Percentiles rank a stretch among this genome's conserved stretches.
These are phyloP conservation scores for Paramisgurnus dabryanus DNA, from an alignment of 2,113 vertebrate species.

Conservation along the genomic window DNA sequence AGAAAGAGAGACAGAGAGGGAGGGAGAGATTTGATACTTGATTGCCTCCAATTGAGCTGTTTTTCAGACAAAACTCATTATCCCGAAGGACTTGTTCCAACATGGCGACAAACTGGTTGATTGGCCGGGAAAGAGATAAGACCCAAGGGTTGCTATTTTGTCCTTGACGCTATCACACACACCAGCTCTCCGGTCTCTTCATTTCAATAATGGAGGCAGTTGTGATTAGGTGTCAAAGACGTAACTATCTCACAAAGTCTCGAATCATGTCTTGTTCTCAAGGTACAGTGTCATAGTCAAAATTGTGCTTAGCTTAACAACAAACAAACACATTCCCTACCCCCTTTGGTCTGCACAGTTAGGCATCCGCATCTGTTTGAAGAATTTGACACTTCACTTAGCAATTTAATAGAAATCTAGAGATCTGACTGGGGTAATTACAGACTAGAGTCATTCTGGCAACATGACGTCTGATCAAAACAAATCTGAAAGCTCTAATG, in stretches of 20 bases:
- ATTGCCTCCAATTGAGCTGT: conserved; percentile 52
- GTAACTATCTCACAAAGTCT: background rate
- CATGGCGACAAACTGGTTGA: conserved; percentile 48
- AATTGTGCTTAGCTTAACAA: background rate
- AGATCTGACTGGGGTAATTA: conserved; percentile 17
- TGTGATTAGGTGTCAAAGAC: conserved; percentile 41
- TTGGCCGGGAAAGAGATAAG: conserved; percentile 52
- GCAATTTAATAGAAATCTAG: conserved; percentile 20
- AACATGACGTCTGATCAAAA: conserved; percentile 5
- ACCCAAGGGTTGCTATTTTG: conserved; percentile 44
- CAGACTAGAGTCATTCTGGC: background rate
- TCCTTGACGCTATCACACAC: conserved; percentile 59
- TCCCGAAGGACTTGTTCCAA: conserved; percentile 40
- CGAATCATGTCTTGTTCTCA: conserved; percentile 17
- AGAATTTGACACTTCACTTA: conserved; percentile 23
- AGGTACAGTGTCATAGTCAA: conserved; percentile 4
- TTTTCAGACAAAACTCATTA: conserved; percentile 52
- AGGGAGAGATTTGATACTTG: conserved; percentile 41
- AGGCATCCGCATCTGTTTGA: background rate
- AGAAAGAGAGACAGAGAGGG: conserved; percentile 7
- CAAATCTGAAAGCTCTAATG: background rate
- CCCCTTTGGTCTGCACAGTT: background rate
- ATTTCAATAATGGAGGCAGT: conserved; percentile 53
- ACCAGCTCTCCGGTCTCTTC: conserved; percentile 37
- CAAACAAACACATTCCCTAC: background rate